These are phyloP conservation scores for Axis porcinus DNA, from an alignment of 2,113 vertebrate species.

Conservation along the genomic window DNA sequence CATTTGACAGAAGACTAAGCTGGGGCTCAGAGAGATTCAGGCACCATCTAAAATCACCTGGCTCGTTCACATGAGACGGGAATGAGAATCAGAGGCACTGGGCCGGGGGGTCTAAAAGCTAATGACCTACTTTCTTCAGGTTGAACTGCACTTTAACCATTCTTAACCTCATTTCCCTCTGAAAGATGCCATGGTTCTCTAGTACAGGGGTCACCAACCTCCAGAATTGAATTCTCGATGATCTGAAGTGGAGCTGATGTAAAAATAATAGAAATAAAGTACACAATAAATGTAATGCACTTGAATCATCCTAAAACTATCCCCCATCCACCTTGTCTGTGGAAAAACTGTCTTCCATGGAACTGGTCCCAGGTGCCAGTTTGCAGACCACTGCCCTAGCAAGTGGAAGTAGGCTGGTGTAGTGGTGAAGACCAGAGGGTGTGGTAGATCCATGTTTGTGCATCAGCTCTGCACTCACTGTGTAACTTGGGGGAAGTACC, in stretches of 20 bases:
- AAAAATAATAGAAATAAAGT: background rate
- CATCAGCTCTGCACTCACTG: background rate
- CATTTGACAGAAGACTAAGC: background rate
- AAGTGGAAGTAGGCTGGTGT: background rate
- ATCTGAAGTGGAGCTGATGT: background rate
- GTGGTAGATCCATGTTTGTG: fast-evolving
- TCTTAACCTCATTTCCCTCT: background rate
- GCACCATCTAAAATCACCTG: background rate
- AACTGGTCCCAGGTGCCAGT: background rate
- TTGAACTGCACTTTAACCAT: background rate
- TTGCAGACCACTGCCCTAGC: background rate
- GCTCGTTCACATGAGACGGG: background rate
- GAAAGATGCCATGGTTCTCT: background rate
- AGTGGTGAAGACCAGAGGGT: background rate
- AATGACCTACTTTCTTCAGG: background rate
- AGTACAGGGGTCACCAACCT: background rate
- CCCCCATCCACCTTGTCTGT: background rate
- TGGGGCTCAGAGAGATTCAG: background rate
- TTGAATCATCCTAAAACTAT: background rate
- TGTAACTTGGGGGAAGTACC: background rate
- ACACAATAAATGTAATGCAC: background rate
- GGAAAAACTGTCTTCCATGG: background rate
- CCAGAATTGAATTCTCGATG: background rate
- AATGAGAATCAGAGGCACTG: background rate
- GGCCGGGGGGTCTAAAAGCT: background rate